Percentiles rank a stretch among this genome's conserved stretches.
These are phyloP conservation scores for Emydocephalus ijimae DNA, from an alignment of 2,113 vertebrate species.

Conservation along the genomic window DNA sequence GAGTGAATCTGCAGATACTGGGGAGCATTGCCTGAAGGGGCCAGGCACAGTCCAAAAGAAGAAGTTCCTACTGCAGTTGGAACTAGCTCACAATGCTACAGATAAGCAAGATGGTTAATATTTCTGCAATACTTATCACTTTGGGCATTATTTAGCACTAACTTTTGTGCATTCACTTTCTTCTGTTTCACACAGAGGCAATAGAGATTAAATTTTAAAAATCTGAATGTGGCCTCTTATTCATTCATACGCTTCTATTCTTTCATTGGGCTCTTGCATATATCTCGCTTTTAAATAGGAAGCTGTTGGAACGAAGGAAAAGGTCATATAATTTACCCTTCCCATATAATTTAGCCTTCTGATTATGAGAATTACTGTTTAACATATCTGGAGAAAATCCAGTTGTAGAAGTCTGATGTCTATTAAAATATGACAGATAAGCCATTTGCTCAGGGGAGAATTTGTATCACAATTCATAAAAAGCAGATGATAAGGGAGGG, in stretches of 20 bases:
- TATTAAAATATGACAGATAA: not conserved
- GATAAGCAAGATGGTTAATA: conserved; percentile 12
- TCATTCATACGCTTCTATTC: not conserved
- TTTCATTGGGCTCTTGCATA: not conserved
- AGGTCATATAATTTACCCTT: not conserved
- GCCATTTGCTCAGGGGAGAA: not conserved
- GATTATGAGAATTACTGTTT: not conserved
- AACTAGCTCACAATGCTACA: not conserved
- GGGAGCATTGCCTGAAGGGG: conserved; percentile 40
- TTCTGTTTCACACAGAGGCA: conserved; percentile 61
- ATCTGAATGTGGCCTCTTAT: conserved; percentile 35
- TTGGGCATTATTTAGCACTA: conserved; percentile 61
- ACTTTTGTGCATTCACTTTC: conserved; percentile 56
- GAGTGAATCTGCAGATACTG: conserved; percentile 37
- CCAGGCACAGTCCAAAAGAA: conserved; percentile 16
- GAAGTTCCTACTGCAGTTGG: conserved; percentile 8
- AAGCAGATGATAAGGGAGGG: not conserved
- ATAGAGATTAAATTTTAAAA: conserved; percentile 64
- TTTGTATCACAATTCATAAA: not conserved
- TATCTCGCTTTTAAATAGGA: not conserved
- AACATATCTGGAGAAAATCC: not conserved
- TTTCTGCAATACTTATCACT: conserved; percentile 49
- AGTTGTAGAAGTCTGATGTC: not conserved
- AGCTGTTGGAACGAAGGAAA: not conserved
- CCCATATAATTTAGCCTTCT: not conserved